Evolutionary conservation across 2,113 vertebrate species (phyloP).

Genomic region (Aegithalos caudatus): DNA sequence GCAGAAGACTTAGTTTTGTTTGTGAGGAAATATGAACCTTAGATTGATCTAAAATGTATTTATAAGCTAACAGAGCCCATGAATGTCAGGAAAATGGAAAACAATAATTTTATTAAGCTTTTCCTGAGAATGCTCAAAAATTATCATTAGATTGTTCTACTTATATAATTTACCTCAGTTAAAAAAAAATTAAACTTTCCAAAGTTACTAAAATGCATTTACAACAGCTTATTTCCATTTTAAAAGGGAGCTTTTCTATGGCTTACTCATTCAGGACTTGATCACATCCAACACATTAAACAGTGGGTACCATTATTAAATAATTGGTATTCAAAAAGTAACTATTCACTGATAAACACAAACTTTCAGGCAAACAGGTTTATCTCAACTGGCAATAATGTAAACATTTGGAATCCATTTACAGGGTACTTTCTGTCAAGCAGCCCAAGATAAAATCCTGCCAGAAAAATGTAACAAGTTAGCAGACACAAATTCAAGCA

Average conservation of each 20-base stretch:
- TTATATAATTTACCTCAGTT: not conserved
- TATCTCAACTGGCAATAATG: not conserved
- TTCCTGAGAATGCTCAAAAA: not conserved
- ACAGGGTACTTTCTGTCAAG: not conserved
- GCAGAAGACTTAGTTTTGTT: not conserved
- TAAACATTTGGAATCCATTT: not conserved
- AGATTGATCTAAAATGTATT: not conserved
- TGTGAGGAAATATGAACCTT: not conserved
- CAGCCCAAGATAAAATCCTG: not conserved
- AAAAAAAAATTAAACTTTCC: not conserved
- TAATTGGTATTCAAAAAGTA: not conserved
- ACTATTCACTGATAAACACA: not conserved
- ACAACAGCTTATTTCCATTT: not conserved
- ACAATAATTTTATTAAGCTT: not conserved
- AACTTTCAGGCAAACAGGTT: not conserved
- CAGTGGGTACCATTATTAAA: not conserved
- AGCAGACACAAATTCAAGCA: not conserved
- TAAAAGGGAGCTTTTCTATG: not conserved
- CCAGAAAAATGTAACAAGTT: not conserved
- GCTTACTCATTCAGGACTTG: not conserved
- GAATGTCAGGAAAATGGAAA: not conserved
- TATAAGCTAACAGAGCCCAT: not conserved
- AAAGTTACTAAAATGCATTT: not conserved
- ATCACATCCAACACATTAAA: rapidly evolving
- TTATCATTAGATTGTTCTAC: not conserved